Evolutionary conservation across 2,797 vertebrate genomes (phyloP).

Genomic region (Momotus momota): DNA sequence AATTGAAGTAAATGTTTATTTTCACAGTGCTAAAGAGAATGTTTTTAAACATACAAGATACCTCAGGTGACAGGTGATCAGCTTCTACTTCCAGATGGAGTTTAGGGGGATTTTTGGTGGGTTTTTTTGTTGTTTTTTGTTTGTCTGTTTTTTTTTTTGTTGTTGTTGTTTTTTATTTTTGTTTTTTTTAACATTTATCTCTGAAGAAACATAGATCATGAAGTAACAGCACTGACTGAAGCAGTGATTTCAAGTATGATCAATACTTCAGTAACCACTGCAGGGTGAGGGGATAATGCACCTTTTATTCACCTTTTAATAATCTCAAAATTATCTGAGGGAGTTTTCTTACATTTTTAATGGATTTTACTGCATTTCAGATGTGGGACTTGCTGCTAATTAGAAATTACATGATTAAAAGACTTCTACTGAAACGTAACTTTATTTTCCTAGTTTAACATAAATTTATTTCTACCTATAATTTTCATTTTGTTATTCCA

Average conservation of each 20-base stretch:
- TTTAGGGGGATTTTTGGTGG: neutral
- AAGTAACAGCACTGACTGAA: neutral
- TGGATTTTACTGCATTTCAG: neutral
- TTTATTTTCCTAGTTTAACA: neutral
- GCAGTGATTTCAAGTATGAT: neutral
- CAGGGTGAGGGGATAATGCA: neutral
- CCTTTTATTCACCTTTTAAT: neutral
- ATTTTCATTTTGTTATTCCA: neutral
- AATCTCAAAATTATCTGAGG: neutral
- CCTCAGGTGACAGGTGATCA: neutral
- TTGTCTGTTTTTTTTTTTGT: neutral
- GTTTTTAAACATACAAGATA: neutral
- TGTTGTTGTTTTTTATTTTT: neutral
- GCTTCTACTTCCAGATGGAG: neutral
- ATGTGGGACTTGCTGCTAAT: neutral
- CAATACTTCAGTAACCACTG: neutral
- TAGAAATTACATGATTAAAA: neutral
- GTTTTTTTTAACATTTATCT: rapidly evolving
- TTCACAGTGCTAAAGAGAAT: neutral
- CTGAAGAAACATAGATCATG: neutral
- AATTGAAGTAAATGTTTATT: neutral
- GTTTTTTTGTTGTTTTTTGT: too few species aligned
- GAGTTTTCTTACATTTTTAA: neutral
- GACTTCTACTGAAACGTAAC: neutral
- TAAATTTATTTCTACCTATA: neutral